These are phyloP conservation scores for Rhorus exstirpatorius DNA, from an alignment of 2,888 invertebrate species.

Conservation along the genomic window DNA sequence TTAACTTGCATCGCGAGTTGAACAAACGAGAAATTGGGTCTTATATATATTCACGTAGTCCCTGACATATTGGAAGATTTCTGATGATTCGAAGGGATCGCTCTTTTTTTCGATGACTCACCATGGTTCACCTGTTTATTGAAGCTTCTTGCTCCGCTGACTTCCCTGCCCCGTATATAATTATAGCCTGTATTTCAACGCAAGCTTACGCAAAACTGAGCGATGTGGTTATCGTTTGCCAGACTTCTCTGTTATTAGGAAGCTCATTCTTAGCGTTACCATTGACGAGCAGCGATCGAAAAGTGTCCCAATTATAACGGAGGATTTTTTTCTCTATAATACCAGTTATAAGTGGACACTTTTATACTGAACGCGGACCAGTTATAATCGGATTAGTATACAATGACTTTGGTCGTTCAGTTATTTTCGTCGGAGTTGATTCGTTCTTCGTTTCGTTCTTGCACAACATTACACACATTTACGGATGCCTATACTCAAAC, in stretches of 20 bases:
- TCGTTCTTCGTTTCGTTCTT: background rate
- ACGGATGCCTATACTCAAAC: no score
- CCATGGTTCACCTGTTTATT: background rate
- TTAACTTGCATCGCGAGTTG: slow-evolving; percentile 24
- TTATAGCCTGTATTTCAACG: no score
- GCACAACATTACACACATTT: background rate
- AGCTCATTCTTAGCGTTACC: slow-evolving; percentile 1
- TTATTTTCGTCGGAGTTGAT: background rate
- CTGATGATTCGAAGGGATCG: no score
- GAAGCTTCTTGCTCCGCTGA: no score
- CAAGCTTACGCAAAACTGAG: no score
- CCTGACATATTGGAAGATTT: background rate
- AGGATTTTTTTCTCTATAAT: background rate
- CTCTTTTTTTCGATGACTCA: no score
- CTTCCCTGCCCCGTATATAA: no score
- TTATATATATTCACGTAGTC: background rate
- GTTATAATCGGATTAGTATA: slow-evolving; percentile 22
- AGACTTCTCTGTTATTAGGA: background rate
- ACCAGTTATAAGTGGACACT: slow-evolving; percentile 11
- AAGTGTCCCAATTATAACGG: slow-evolving; percentile 34
- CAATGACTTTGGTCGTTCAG: slow-evolving; percentile 4
- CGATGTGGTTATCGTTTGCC: background rate
- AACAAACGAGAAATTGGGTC: background rate
- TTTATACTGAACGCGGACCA: slow-evolving; percentile 6
- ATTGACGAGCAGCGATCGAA: background rate